Conservation (phyloP, 2,888 invertebrate species). For the Lasioglossum leucozonium region DNA sequence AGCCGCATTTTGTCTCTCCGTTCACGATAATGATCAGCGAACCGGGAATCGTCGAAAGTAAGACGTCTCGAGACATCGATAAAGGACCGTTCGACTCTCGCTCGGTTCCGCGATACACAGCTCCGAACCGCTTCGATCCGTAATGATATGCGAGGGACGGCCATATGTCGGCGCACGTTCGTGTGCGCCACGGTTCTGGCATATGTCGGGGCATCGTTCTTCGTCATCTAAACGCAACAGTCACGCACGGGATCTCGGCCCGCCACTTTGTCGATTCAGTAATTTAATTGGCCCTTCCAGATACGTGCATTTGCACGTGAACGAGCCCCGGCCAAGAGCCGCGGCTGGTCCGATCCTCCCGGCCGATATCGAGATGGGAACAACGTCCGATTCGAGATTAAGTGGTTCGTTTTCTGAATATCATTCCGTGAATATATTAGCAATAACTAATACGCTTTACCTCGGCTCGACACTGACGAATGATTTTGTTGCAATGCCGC, state of each 20-base stretch:
- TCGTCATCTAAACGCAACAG: slow-evolving; percentile 73
- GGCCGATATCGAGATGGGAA: background rate
- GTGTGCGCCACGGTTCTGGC: slow-evolving; percentile 60
- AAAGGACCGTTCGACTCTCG: slow-evolving; percentile 24
- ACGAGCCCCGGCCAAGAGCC: background rate
- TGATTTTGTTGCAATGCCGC: background rate
- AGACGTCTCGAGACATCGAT: slow-evolving; percentile 42
- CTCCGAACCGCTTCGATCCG: slow-evolving; percentile 48
- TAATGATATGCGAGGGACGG: slow-evolving; percentile 59
- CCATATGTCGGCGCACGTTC: slow-evolving; percentile 64
- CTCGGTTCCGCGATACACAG: slow-evolving; percentile 30
- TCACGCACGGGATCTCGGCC: slow-evolving; percentile 73
- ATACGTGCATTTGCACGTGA: slow-evolving; percentile 29
- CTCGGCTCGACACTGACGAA: background rate
- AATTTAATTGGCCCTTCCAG: slow-evolving; percentile 39
- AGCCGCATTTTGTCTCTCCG: slow-evolving; percentile 43
- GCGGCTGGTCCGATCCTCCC: background rate
- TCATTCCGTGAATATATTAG: slow-evolving; percentile 15
- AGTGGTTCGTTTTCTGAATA: slow-evolving; percentile 3
- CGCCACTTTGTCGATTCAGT: slow-evolving; percentile 20
- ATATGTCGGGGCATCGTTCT: slow-evolving; percentile 71
- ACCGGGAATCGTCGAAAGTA: slow-evolving; percentile 44
- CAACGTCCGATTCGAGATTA: slow-evolving; percentile 13
- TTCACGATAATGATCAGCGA: slow-evolving; percentile 33
- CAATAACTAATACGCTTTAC: background rate